Base-by-base conservation (phyloP, 35 echinoderm and acorn worm species). In the Nesometra sesokonis region DNA sequence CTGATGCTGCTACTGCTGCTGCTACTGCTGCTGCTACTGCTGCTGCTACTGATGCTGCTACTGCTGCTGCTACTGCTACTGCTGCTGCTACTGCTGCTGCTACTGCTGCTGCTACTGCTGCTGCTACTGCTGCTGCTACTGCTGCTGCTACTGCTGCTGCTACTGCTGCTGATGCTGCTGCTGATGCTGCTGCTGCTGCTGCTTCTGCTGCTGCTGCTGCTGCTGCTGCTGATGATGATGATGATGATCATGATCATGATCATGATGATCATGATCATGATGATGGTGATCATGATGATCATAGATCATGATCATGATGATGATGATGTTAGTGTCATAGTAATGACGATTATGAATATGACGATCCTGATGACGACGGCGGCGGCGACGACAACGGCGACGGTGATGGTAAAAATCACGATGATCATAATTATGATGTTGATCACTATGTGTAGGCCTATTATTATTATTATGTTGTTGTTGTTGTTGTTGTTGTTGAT, bases 161-260 rank as follows among this genome's bases (percentile, higher is more conserved):
- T n/a, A n/a, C n/a, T n/a, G n/a, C n/a, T n/a, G n/a, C n/a, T n/a
- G n/a, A n/a, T n/a, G n/a, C n/a, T n/a, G n/a, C n/a, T n/a, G n/a
- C n/a, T n/a, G n/a, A n/a, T n/a, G n/a, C n/a, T n/a, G n/a, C n/a
- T n/a, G n/a, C n/a, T n/a, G n/a, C n/a, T n/a, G n/a, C n/a, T n/a
- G n/a, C n/a, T n/a, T n/a, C n/a, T n/a, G n/a, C n/a, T 27, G 33
- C 77, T 27, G 33, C 33, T 27, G 33, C n/a, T 27, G 33, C 33
- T 27, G 33, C 33, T 27, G n/a, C n/a, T n/a, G n/a, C n/a, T n/a
- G n/a, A n/a, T n/a, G n/a, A n/a, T n/a, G n/a, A n/a, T n/a, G n/a
- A 79, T 29, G 77, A 79, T 79, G 77, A 79, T 79, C n/a, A 79
- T 79, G 77, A 79, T 79, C n/a, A 29, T 79, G 77, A 79, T 79